Base-by-base conservation (phyloP, 2,113 vertebrate species). In the Mormoops blainvillei region DNA sequence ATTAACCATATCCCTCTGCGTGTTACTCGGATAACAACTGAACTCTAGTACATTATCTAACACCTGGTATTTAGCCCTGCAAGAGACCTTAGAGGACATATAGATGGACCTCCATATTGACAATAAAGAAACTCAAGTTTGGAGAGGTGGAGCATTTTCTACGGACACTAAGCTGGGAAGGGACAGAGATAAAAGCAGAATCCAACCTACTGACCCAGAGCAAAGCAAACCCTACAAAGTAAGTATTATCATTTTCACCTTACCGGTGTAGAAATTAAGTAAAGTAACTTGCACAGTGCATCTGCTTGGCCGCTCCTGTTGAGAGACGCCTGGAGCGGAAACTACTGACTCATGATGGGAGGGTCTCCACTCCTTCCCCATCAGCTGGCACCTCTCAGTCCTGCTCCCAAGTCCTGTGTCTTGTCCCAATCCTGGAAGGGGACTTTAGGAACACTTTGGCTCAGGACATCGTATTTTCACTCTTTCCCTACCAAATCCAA, bases 221-320 rank as follows among this genome's bases (percentile, higher is more conserved):
- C 73, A 71, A 45, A 89, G 74, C 12, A 4, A 89, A 82, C 12
- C 26, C 38, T 14, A 9, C 41, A 65, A 48, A 38, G 41, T 33
- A n/a, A 68, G 24, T 38, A 16, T 10, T n/a, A 28, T 68, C 81
- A 7, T n/a, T 50, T 36, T 24, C 31, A 7, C 68, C 70, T 70
- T 28, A 4, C 4, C 48, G 20, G n/a, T 36, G 19, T 43, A 83
- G 63, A 36, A 73, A 83, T 45, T 45, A 58, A 92, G 52, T 33
- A 38, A 56, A 63, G 20, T 58, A 15, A 54, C 31, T 52, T 80
- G 61, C 43, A 73, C 13, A 14, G 8, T 7, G 9, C 19, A 26
- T 3, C 26, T 68, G 14, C 58, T 18, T 9, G 1, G 15, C 12
- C 81, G 20, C 5, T 48, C 20, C 52, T 24, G 0, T 0, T 12